Conservation (phyloP, 1,140 invertebrate genomes). For the Solen grandis region DNA sequence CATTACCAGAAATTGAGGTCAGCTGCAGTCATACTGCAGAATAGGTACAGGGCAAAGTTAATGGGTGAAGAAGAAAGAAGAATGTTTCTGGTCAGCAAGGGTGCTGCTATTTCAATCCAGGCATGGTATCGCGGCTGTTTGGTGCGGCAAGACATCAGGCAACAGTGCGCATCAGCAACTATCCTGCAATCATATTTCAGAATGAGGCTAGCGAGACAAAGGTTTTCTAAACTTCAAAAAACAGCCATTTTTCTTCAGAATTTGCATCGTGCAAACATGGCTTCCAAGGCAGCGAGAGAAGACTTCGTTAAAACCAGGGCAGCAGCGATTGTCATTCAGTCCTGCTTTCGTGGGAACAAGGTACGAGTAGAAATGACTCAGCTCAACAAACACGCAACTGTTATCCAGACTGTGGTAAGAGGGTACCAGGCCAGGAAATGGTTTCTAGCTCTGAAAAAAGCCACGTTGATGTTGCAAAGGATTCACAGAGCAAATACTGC, state of each 20-base stretch:
- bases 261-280: not conserved
- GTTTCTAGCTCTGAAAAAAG: not conserved
- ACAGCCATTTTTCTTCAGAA: constrained; percentile 46
- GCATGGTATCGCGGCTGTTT: constrained; percentile 48
- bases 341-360: constrained; percentile 36
- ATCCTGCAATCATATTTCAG: constrained; percentile 18
- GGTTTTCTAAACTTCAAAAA: constrained; percentile 33
- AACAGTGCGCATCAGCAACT: not conserved
- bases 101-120: constrained; percentile 66
- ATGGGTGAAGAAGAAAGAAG: not conserved
- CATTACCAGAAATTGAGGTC: not conserved
- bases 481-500: not conserved
- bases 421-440: constrained; percentile 11
- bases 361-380: constrained; percentile 5
- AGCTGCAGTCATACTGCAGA: not conserved
- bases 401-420: constrained; percentile 60
- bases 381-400: constrained; percentile 22
- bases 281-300: not conserved
- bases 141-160: not conserved
- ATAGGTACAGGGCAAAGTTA: not conserved
- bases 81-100: not conserved
- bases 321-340: constrained; percentile 56
- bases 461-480: not conserved
- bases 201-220: constrained; percentile 13
- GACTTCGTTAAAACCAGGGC: constrained; percentile 12